Percentiles rank a stretch among this genome's conserved stretches.
Evolutionary conservation across 2,113 vertebrate genomes (phyloP).

Genomic region (Ammodytes marinus): DNA sequence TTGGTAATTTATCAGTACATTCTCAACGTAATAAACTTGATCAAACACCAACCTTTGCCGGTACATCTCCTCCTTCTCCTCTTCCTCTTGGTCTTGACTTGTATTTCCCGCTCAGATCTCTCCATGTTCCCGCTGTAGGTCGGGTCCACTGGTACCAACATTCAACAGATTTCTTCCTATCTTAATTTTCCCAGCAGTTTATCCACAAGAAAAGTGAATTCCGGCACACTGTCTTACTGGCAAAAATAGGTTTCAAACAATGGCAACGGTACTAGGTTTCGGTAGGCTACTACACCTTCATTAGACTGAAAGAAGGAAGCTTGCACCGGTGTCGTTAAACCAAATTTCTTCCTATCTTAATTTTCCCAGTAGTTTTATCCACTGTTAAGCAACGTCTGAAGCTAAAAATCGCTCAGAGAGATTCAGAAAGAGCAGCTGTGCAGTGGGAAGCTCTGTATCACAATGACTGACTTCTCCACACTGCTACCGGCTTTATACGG

Average conservation of each 20-base stretch:
- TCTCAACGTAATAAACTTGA: not conserved
- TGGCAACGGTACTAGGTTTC: too few species aligned
- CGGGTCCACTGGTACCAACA: conserved; percentile 14
- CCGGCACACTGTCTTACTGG: too few species aligned
- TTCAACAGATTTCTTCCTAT: not conserved
- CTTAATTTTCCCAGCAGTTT: not conserved
- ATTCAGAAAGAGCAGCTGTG: conserved; percentile 30
- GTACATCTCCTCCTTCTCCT: conserved; percentile 68
- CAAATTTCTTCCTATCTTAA: not conserved
- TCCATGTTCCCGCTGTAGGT: conserved; percentile 48
- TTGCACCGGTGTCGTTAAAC: conserved; percentile 3
- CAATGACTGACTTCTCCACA: conserved; percentile 19
- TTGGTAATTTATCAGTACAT: too few species aligned
- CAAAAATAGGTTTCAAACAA: too few species aligned
- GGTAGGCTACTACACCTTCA: too few species aligned
- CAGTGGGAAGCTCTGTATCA: conserved; percentile 14
- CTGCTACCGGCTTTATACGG: conserved; percentile 48
- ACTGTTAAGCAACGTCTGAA: conserved; percentile 5
- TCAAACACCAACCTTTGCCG: conserved; percentile 61
- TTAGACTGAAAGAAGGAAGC: too few species aligned
- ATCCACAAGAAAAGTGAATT: not conserved
- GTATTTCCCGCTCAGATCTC: conserved; percentile 29
- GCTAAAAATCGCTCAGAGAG: not conserved
- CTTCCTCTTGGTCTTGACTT: conserved; percentile 58
- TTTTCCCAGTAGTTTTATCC: not conserved